Evolutionary conservation across 2,113 vertebrate species (phyloP).

Genomic region (Phasianus colchicus): DNA sequence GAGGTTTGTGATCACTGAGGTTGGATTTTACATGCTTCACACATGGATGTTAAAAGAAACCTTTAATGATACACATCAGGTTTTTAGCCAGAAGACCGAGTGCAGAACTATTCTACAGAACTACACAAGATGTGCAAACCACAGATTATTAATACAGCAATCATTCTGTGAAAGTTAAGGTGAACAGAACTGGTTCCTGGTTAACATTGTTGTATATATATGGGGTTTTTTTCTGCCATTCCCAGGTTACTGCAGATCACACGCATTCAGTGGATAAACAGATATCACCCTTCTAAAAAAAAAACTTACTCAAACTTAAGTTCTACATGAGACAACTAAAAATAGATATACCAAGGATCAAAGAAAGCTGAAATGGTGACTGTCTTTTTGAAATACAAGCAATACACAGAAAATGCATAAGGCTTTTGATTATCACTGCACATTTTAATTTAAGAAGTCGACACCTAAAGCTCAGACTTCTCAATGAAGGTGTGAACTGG

Average conservation of each 20-base stretch:
- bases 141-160: constrained; percentile 45
- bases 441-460: constrained; percentile 70
- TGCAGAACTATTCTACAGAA: constrained; percentile 65
- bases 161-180: constrained; percentile 63
- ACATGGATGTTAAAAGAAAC: constrained; percentile 56
- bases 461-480: constrained; percentile 63
- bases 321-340: constrained; percentile 70
- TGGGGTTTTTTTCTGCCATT: constrained; percentile 31
- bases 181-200: constrained; percentile 60
- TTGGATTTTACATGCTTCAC: constrained; percentile 70
- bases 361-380: constrained; percentile 67
- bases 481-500: constrained; percentile 31
- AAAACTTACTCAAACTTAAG: constrained; percentile 56
- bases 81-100: constrained; percentile 8
- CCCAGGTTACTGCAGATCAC: constrained; percentile 66
- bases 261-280: constrained; percentile 65
- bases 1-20: constrained; percentile 54
- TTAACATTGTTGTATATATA: constrained; percentile 27
- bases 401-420: constrained; percentile 80
- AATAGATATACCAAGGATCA: constrained; percentile 60
- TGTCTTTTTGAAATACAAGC: constrained; percentile 66
- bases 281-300: constrained; percentile 44
- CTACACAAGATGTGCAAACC: constrained; percentile 72
- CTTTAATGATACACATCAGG: constrained; percentile 32
- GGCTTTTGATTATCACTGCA: constrained; percentile 82